phyloP scores from a whole-genome alignment of 2,113 vertebrate genomes.

The Riparia riparia region DNA sequence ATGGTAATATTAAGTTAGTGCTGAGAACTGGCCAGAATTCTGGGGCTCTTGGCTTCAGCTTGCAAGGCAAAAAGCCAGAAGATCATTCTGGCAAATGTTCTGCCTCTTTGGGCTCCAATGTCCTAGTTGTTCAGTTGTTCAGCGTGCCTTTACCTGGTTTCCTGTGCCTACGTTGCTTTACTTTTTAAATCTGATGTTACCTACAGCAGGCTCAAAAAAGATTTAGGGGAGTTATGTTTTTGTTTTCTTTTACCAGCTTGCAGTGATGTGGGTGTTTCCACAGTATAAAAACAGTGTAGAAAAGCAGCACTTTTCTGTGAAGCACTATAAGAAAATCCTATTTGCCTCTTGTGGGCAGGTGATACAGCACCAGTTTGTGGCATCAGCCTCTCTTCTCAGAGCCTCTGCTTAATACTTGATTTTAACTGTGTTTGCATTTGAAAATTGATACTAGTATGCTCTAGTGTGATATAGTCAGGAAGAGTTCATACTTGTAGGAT shows the following conservation, averaged over 20 bases:
- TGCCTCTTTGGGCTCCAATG: not conserved
- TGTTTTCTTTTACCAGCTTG: not conserved
- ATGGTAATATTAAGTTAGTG: not conserved
- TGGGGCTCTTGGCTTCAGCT: not conserved
- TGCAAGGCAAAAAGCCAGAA: not conserved
- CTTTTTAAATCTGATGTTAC: not conserved
- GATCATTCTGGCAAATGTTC: not conserved
- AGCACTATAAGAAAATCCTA: not conserved
- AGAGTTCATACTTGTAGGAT: not conserved
- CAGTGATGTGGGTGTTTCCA: not conserved
- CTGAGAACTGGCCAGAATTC: not conserved
- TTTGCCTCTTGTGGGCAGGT: not conserved
- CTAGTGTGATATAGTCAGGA: not conserved
- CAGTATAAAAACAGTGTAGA: not conserved
- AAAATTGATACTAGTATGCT: not conserved
- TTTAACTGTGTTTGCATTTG: not conserved
- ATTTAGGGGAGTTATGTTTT: not conserved
- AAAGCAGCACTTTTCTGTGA: not conserved
- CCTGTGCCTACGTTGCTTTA: not conserved
- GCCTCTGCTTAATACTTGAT: not conserved
- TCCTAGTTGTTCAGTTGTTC: not conserved
- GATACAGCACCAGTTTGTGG: not conserved
- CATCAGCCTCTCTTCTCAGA: not conserved
- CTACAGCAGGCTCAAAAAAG: not conserved
- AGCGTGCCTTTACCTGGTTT: not conserved